Base-by-base conservation (phyloP, 23 tunicate genomes). In the Styela plicata region DNA sequence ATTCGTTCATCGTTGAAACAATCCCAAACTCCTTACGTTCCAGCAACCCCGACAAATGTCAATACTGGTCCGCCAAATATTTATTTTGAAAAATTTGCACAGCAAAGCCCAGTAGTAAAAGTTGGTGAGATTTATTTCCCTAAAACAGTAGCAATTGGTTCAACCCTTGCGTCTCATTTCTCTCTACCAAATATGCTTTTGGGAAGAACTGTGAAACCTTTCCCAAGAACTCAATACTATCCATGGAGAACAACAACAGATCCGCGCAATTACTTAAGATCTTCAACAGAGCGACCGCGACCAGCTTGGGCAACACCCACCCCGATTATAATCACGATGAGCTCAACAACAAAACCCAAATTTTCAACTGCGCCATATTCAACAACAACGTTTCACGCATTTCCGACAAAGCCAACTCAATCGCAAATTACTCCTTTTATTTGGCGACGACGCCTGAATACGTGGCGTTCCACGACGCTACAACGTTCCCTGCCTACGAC, bases 241-340 rank as follows among this genome's bases (percentile, higher is more conserved):
- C 81, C 81, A 10, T 52, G 52, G 25, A 76, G 81, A 44, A 76
- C 31, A 24, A 76, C 81, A 1, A 76, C 81, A 44, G 81, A 76
- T 53, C 63, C 77, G 26, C 29, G 57, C 7, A 7, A 13, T 44
- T 7, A 5, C 7, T 5, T 44, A 5, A 7, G 13, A 13, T 13
- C 7, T 5, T 44, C 57, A 5, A 44, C 57, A 5, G n/a, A n/a
- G n/a, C n/a, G n/a, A n/a, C n/a, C n/a, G n/a, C n/a, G n/a, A n/a
- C n/a, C n/a, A n/a, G n/a, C n/a, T n/a, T n/a, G n/a, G n/a, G n/a
- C n/a, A n/a, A n/a, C n/a, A n/a, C n/a, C n/a, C n/a, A n/a, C n/a
- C n/a, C n/a, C n/a, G n/a, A n/a, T n/a, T n/a, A n/a, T n/a, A n/a
- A n/a, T n/a, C n/a, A n/a, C n/a, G n/a, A n/a, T n/a, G n/a, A n/a